Conservation (phyloP, 2,888 invertebrate species). For the Psococerastis gibbosa region DNA sequence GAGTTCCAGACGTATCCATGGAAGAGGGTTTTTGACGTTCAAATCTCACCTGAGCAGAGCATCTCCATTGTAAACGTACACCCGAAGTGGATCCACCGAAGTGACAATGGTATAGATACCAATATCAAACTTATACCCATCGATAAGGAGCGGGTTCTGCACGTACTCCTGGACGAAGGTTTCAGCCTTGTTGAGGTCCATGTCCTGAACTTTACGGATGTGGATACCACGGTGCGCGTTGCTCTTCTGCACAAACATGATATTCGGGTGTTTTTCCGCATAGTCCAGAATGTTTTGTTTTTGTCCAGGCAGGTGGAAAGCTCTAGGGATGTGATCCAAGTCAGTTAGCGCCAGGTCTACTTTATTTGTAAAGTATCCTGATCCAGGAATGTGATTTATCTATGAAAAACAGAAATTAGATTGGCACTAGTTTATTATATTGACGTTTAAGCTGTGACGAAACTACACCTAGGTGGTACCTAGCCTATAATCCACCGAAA, state of each 20-base stretch:
- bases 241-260: constrained; percentile 76
- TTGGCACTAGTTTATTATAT: too few relatives aligned
- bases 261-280: constrained; percentile 40
- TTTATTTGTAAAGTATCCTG: constrained; percentile 84
- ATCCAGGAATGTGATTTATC: constrained; percentile 90
- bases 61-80: constrained; percentile 79
- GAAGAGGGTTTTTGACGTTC: constrained; percentile 7
- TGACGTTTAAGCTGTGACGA: too few relatives aligned
- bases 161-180: constrained; percentile 86
- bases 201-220: constrained; percentile 46
- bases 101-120: constrained; percentile 86
- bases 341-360: constrained; percentile 65
- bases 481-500: too few relatives aligned
- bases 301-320: constrained; percentile 69
- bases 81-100: constrained; percentile 72
- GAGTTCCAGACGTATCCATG: too few relatives aligned
- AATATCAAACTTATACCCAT: constrained; percentile 91
- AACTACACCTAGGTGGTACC: too few relatives aligned
- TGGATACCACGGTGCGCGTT: constrained; percentile 78
- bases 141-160: constrained; percentile 70
- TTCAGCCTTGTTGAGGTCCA: constrained; percentile 47
- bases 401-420: constrained; percentile 20
- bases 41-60: constrained; percentile 54
- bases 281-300: constrained; percentile 50
- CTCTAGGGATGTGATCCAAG: constrained; percentile 64